Percentiles rank a stretch among this genome's conserved stretches.
phyloP scores from a whole-genome alignment of 2,113 vertebrate genomes.

The human (Homo sapiens) region DNA sequence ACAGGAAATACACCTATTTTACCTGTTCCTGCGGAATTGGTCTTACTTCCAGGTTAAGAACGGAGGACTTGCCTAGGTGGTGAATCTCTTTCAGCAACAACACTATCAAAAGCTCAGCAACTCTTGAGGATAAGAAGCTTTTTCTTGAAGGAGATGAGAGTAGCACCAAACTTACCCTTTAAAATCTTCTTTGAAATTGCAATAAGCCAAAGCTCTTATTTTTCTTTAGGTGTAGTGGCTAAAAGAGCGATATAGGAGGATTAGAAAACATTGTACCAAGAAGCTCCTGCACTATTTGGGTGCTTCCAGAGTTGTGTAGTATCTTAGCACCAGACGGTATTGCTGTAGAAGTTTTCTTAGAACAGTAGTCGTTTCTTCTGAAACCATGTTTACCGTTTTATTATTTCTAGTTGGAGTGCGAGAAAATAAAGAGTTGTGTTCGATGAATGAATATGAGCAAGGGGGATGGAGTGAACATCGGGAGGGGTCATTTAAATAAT shows the following conservation, averaged over 20 bases:
- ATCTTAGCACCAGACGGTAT: constrained; percentile 64
- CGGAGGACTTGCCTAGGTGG: neutral
- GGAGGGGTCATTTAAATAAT: neutral
- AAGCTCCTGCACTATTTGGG: neutral
- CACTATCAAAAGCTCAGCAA: neutral
- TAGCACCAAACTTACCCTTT: constrained; percentile 34
- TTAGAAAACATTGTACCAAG: neutral
- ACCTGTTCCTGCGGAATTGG: neutral
- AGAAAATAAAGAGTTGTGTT: neutral
- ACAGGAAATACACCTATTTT: neutral
- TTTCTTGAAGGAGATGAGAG: constrained; percentile 7
- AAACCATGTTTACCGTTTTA: neutral
- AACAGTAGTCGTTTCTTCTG: constrained; percentile 57
- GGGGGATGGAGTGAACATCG: neutral
- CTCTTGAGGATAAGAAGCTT: constrained; percentile 20
- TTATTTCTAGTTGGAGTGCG: neutral
- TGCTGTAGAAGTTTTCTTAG: constrained; percentile 80
- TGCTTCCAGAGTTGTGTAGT: constrained; percentile 58
- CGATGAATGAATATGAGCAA: neutral
- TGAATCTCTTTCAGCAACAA: neutral
- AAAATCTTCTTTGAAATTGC: constrained; percentile 40
- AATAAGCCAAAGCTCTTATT: constrained; percentile 20
- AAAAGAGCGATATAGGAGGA: neutral
- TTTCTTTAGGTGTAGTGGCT: constrained; percentile 20
- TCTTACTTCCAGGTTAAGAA: neutral